These are phyloP conservation scores for Papilio polytes DNA, from an alignment of 1,140 invertebrate species.

Conservation along the genomic window DNA sequence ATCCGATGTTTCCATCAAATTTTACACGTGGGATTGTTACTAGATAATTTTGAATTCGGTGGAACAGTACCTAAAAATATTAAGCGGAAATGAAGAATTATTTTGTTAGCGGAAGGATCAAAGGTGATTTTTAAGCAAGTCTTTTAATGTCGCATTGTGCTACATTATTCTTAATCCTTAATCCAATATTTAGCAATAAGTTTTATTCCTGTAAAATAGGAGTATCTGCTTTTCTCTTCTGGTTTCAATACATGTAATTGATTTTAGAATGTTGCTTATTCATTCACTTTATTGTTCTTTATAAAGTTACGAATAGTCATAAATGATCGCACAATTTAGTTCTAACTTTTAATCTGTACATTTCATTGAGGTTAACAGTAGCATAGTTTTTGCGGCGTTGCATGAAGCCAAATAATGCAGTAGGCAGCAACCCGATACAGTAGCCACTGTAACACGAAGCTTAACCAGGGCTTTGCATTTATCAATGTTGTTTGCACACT, in stretches of 20 bases:
- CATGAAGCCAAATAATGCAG: constrained; percentile 71
- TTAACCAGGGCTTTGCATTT: constrained; percentile 53
- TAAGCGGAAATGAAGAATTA: background rate
- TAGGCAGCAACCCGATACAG: constrained; percentile 72
- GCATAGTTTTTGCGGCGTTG: constrained; percentile 50
- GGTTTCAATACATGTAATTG: too few species aligned
- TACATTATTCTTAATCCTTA: too few species aligned
- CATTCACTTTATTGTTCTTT: background rate
- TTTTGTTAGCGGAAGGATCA: background rate
- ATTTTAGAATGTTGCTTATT: too few species aligned
- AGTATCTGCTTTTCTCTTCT: too few species aligned
- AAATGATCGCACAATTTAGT: background rate
- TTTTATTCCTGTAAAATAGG: too few species aligned
- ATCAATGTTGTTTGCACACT: constrained; percentile 35
- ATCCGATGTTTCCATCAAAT: too few species aligned
- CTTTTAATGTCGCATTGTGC: background rate
- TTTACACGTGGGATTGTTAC: too few species aligned
- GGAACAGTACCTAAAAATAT: too few species aligned
- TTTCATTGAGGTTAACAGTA: constrained; percentile 40
- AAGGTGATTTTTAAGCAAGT: background rate
- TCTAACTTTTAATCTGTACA: constrained; percentile 14
- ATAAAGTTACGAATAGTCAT: background rate
- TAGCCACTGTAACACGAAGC: constrained; percentile 67
- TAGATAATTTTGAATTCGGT: too few species aligned
- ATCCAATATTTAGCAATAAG: too few species aligned